Evolutionary conservation across 2,113 vertebrate species (phyloP), one percentile per base, ranked within the genome.

Genomic region (Symphodus melops): DNA sequence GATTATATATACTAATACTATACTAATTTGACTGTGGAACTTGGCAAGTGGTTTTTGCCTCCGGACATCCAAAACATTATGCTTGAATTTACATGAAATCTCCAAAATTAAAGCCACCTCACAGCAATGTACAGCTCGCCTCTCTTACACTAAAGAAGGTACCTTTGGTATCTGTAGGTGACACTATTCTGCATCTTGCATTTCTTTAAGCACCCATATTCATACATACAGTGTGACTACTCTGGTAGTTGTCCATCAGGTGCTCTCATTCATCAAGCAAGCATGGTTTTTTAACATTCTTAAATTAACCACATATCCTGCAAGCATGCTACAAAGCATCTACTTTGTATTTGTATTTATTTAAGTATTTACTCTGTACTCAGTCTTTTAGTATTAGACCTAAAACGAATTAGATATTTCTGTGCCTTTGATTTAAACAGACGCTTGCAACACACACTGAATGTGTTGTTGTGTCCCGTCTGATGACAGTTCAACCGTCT

Each of bases 391-490:
- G 63, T 59, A 66, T 64, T 75, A 79, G 67, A 72, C 44, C 53
- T 81, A 42, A 62, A 25, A 33, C 76, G n/a, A 71, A 42, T 77
- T 85, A 80, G 70, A 80, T 82, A 37, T 87, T 85, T 86, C 56
- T 79, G 88, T 91, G 88, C 91, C 89, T 92, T 92, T 86, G 68
- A 78, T 90, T 78, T 81, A 61, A 82, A 82, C 21, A 48, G 42
- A 72, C 51, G 7, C 64, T 78, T 72, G 66, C 60, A 74, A 55
- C 20, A 20, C 70, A 72, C 56, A 16, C 41, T 61, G 49, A 73
- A 58, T 69, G 51, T 67, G 77, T 75, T 36, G 9, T 65, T 62
- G 33, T 48, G 42, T 54, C 52, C 66, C 33, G 51, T 80, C 28
- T 55, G 46, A 48, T 19, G 46, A 48, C 17, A 64, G 57, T 46